Base-by-base conservation (phyloP, 2,797 vertebrate genomes). In the Cynopterus sphinx region DNA sequence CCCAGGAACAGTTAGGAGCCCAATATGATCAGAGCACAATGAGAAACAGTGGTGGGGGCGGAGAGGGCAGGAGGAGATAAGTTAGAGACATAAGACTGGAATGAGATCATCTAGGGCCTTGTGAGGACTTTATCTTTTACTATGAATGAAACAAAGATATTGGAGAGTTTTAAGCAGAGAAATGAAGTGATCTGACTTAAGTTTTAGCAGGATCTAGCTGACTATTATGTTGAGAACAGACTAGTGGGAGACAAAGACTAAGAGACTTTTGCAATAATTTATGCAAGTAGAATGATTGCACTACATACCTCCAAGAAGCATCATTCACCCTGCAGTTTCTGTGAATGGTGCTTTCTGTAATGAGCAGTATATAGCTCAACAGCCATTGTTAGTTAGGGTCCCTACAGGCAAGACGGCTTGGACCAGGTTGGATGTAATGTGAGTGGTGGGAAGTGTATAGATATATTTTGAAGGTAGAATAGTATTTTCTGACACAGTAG, bases 391-490 rank as follows among this genome's bases (percentile, higher is more conserved):
- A 75, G 36, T 24, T 10, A 75, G 43, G 28, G 36, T 31, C 28
- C 6, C 43, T 4, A 0, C 19, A 12, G 22, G 24, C 57, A 86
- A 92, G 26, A 71, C 36, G 41, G 11, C 26, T 77, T 91, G 57
- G 26, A 59, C 43, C 39, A 89, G 55, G 9, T 17, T 71, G 9
- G 63, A 74, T 78, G 16, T n/a, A 63, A 89, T 26, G 26, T 87
- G 55, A 92, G 11, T 79, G 57, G 9, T 67, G n/a, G 67, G 61
- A 91, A 89, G 19, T n/a, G 5, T 87, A 91, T 91, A 93, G 68
- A 85, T 67, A 49, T 43, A 85, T 67, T 84, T 71, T 59, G 19
- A 82, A 93, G 70, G 59, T 53, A 82, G n/a, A 65, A 61, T 65
- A 70, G 28, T 41, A 74, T 90, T 92, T 87, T 31, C 28, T 90